phyloP scores from a whole-genome alignment of 2,888 invertebrate genomes.

The Stegana nigrithorax region DNA sequence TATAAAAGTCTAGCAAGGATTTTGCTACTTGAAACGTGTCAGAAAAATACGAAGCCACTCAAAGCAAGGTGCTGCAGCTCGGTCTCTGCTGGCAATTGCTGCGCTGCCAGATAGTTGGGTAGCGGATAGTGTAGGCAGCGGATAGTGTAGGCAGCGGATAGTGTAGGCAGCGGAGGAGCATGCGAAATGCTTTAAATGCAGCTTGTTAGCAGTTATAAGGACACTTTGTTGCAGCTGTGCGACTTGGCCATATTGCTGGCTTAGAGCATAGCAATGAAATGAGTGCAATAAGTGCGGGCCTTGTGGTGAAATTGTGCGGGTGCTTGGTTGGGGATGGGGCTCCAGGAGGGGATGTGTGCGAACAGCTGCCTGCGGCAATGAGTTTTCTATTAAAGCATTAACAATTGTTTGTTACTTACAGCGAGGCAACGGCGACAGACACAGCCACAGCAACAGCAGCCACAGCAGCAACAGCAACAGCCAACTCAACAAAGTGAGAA shows the following conservation, averaged over 20 bases:
- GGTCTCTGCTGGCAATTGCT: not conserved
- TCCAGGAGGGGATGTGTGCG: not conserved
- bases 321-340: not conserved
- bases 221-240: no score
- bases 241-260: not conserved
- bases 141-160: no score
- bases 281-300: conserved; percentile 5
- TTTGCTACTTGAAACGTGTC: conserved; percentile 5
- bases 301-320: not conserved
- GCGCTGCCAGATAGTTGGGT: conserved; percentile 32
- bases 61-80: not conserved
- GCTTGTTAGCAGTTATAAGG: conserved; percentile 46
- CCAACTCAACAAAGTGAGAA: conserved; percentile 20
- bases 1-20: not conserved
- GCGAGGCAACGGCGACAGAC: conserved; percentile 32
- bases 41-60: conserved; percentile 17
- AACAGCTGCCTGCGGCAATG: conserved; percentile 12
- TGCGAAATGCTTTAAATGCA: conserved; percentile 46
- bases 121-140: conserved; percentile 34
- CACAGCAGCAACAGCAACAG: conserved; percentile 15
- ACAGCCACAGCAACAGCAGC: conserved; percentile 18
- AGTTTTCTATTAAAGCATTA: conserved; percentile 40
- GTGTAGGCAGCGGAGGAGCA: conserved; percentile 35
- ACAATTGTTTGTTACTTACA: conserved; percentile 46
- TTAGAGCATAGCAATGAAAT: conserved; percentile 1